Evolutionary conservation across 2,888 invertebrate species (phyloP).

Genomic region (Gymnoscelis rufifasciata): DNA sequence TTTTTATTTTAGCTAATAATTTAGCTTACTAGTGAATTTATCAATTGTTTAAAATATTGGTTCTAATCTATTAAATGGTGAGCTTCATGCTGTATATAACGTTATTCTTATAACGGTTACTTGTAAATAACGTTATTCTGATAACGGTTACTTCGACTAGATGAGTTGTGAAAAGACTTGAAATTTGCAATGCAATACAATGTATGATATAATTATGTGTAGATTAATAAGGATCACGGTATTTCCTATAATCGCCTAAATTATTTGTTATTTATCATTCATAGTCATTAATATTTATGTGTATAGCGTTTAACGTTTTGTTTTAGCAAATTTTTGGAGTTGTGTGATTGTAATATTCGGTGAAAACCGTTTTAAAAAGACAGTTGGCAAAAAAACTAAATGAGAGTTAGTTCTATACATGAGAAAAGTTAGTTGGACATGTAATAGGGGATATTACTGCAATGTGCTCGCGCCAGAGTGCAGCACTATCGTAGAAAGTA

Average conservation of each 20-base stretch:
- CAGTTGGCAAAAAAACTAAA: neutral
- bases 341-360: conserved; percentile 13
- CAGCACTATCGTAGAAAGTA: too few relatives aligned
- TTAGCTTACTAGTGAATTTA: conserved; percentile 50
- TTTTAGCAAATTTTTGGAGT: conserved; percentile 29
- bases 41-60: conserved; percentile 35
- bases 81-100: conserved; percentile 21
- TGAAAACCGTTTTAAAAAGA: neutral
- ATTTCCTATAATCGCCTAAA: conserved; percentile 32
- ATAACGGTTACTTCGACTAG: conserved; percentile 8
- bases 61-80: conserved; percentile 26
- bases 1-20: conserved; percentile 43
- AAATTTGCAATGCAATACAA: conserved; percentile 19
- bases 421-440: neutral
- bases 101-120: conserved; percentile 6
- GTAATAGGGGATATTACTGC: too few relatives aligned
- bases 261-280: conserved; percentile 29
- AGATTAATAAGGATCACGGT: conserved; percentile 22
- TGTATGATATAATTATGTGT: conserved; percentile 12
- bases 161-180: conserved; percentile 18
- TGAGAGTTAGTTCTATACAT: neutral
- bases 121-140: neutral
- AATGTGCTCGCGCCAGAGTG: too few relatives aligned
- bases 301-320: conserved; percentile 49
- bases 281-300: conserved; percentile 36